phyloP scores from a whole-genome alignment of 2,113 vertebrate genomes.

The Equus przewalskii region DNA sequence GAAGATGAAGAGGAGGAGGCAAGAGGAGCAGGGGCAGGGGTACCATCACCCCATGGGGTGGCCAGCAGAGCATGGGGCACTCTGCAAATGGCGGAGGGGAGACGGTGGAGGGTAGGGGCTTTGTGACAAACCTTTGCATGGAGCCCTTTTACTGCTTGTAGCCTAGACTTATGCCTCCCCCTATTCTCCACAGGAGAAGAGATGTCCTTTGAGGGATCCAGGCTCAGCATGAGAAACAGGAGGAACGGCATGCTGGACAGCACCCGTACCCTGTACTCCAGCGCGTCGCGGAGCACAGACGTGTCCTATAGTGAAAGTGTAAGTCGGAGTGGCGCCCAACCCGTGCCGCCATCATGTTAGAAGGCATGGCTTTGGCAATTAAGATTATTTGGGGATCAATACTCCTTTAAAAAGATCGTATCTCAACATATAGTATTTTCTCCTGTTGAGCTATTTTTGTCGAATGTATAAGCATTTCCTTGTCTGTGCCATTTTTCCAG shows the following conservation, averaged over 20 bases:
- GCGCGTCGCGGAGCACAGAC: constrained; percentile 83
- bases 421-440: rapidly evolving
- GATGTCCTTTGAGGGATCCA: constrained; percentile 72
- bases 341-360: rapidly evolving
- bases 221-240: constrained; percentile 80
- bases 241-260: constrained; percentile 81
- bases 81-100: rapidly evolving
- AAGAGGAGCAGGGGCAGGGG: not conserved
- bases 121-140: rapidly evolving
- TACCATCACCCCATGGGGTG: rapidly evolving
- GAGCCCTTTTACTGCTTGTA: not conserved
- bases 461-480: not conserved
- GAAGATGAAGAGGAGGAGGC: not conserved
- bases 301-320: constrained; percentile 83
- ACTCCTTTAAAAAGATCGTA: not conserved
- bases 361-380: rapidly evolving
- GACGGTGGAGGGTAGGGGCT: rapidly evolving
- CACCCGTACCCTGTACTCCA: constrained; percentile 84
- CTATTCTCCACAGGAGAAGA: not conserved
- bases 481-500: not conserved
- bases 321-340: not conserved
- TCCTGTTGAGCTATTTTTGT: not conserved
- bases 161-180: not conserved
- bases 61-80: rapidly evolving
- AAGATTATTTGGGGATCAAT: not conserved